A percentile compares a stretch with the other conserved stretches of the same genome.
phyloP scores from a whole-genome alignment of 2,113 vertebrate genomes.

The Mastomys coucha region DNA sequence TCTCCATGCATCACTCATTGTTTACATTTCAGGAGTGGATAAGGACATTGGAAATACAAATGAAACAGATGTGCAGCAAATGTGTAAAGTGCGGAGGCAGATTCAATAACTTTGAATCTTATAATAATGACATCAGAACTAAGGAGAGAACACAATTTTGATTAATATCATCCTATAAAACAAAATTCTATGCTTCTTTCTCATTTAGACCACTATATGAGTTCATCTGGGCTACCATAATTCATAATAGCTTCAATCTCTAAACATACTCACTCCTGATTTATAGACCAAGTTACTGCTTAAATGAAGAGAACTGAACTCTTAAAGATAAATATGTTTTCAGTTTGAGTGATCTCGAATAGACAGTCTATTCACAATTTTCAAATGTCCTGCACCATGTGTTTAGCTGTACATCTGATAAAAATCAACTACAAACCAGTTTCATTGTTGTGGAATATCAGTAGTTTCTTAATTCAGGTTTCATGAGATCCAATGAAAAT shows the following conservation, averaged over 20 bases:
- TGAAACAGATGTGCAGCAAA: neutral
- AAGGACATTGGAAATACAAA: neutral
- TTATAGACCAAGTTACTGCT: neutral
- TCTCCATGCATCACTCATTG: accelerated
- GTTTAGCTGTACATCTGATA: neutral
- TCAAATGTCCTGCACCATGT: neutral
- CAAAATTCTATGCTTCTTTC: neutral
- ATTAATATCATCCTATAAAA: neutral
- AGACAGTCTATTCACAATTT: neutral
- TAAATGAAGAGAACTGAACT: neutral
- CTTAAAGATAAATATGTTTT: slow-evolving; percentile 6
- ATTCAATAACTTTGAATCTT: neutral
- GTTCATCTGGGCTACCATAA: neutral
- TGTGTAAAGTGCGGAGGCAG: neutral
- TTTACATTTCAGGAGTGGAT: accelerated
- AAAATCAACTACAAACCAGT: neutral
- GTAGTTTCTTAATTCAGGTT: neutral
- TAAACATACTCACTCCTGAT: neutral
- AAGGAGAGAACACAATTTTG: neutral
- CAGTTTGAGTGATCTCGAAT: neutral
- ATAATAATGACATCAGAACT: neutral
- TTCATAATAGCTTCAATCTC: neutral
- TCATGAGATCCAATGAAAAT: neutral
- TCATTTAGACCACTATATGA: neutral
- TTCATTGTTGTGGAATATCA: neutral